Evolutionary conservation across 2,113 vertebrate genomes (phyloP).

Genomic region (Burhinus oedicnemus): DNA sequence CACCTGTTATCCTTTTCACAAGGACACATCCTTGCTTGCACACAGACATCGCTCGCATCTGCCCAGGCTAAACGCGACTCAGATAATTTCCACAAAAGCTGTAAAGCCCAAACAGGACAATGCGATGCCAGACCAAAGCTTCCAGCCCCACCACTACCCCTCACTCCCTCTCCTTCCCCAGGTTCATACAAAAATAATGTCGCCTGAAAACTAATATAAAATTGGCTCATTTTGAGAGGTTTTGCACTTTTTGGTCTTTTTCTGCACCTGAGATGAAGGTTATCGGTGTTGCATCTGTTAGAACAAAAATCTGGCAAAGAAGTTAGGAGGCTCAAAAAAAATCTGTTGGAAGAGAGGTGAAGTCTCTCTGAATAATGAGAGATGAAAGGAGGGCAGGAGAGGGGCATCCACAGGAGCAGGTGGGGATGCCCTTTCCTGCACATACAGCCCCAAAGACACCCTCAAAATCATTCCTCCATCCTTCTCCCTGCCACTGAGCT

Average conservation of each 20-base stretch:
- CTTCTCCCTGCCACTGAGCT: background rate
- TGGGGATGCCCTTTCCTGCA: background rate
- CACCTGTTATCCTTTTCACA: background rate
- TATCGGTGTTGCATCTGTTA: accelerated
- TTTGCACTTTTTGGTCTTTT: background rate
- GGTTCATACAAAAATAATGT: background rate
- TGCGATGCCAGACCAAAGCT: background rate
- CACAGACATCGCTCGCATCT: background rate
- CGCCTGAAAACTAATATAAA: background rate
- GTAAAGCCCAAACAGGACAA: background rate
- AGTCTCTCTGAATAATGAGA: background rate
- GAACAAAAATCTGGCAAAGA: background rate
- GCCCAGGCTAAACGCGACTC: background rate
- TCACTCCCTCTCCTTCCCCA: background rate
- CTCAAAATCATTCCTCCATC: background rate
- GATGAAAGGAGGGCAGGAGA: background rate
- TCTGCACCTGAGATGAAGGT: background rate
- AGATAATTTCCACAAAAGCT: background rate
- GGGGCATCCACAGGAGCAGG: background rate
- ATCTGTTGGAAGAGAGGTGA: background rate
- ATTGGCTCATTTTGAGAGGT: background rate
- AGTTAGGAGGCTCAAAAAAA: background rate
- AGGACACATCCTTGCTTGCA: background rate
- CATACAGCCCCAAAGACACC: accelerated
- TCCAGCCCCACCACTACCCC: background rate